phyloP scores from a whole-genome alignment of 2,888 invertebrate genomes.

The Bombyx huttoni region DNA sequence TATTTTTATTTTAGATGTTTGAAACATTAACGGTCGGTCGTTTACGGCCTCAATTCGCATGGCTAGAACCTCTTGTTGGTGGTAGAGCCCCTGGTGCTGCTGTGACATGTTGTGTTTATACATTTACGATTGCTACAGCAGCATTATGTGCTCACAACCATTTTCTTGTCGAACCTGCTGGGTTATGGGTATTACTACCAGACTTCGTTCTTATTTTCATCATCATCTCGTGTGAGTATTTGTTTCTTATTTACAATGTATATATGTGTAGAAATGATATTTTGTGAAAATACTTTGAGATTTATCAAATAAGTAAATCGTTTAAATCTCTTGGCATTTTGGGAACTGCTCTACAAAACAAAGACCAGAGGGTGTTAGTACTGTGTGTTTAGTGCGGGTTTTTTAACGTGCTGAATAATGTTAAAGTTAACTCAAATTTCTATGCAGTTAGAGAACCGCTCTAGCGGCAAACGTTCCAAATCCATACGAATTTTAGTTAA shows the following conservation, averaged over 20 bases:
- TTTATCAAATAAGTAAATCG: no score
- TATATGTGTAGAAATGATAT: no score
- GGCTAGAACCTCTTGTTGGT: conserved; percentile 81
- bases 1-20: conserved; percentile 50
- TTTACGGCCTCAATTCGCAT: conserved; percentile 79
- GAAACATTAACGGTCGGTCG: conserved; percentile 81
- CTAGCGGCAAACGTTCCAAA: no score
- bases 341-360: no score
- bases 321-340: no score
- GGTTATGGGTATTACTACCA: conserved; percentile 79
- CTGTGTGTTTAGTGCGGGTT: no score
- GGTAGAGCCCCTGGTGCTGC: conserved; percentile 83
- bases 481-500: no score
- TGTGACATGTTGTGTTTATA: conserved; percentile 79
- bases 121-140: conserved; percentile 78
- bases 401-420: no score
- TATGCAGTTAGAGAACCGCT: no score
- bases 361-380: no score
- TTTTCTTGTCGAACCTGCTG: conserved; percentile 68
- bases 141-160: conserved; percentile 79
- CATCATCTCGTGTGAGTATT: conserved; percentile 75
- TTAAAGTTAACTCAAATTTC: no score
- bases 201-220: conserved; percentile 75
- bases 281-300: no score
- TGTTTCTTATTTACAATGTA: background rate